Base-by-base conservation (phyloP, 2,797 vertebrate genomes). In the Danio tinwini region DNA sequence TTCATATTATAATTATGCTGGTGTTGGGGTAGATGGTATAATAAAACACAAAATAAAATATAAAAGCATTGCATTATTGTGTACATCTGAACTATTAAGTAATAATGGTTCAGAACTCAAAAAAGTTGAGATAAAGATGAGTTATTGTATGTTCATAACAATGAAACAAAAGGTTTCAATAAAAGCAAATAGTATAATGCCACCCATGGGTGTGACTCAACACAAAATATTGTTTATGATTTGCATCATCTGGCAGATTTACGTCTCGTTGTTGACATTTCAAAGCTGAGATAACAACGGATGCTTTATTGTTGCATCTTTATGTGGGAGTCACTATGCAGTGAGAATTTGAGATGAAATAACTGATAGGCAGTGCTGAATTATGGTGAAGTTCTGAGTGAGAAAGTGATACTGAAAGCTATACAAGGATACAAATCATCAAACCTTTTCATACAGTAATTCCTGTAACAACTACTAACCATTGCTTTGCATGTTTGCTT, bases 261-360 rank as follows among this genome's bases (percentile, higher is more conserved):
- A 72, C 81, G 85, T 87, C 83, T 84, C 59, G 81, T 90, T 91
- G 88, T 86, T 75, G 59, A 75, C 85, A 92, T 91, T 87, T 88
- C 74, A 88, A 90, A 90, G 87, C 85, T 73, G 5, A 68, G 67
- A 89, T 84, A 88, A 87, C 81, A 80, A 74, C 61, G 86, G 85
- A 59, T 86, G 68, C 88, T 86, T 91, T 90, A 87, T 86, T 80
- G 70, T 80, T 39, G 40, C 40, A 8, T 50, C 7, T 14, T 44
- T 82, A 73, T 76, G 80, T 88, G 83, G 84, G 85, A 81, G 0
- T 29, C 67, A 76, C 73, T 72, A 77, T 88, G 86, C 81, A 11
- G 39, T 53, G 74, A 83, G 7, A 84, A 74, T 70, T 76, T 78
- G 44, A 40, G 71, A 88, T 85, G 80, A 90, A 80, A 82, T 83